Evolutionary conservation across 2,797 vertebrate genomes (phyloP).

Genomic region (Peromyscus aztecus): DNA sequence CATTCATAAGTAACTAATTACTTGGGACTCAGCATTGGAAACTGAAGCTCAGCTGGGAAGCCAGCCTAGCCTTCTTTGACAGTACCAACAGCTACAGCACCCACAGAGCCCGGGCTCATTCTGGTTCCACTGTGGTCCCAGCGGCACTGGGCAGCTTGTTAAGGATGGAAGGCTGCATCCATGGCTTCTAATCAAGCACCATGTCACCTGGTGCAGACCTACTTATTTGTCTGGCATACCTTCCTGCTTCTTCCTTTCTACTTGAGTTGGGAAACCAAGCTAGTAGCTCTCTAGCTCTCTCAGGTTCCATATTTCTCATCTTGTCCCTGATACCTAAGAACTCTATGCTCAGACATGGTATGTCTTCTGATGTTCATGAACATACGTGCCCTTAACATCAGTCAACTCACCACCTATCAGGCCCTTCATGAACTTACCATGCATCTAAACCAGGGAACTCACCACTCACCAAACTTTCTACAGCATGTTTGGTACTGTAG

Average conservation of each 20-base stretch:
- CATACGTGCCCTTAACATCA: background rate
- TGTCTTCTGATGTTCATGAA: background rate
- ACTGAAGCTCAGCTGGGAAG: conserved; percentile 18
- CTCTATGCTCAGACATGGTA: background rate
- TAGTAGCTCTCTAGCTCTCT: background rate
- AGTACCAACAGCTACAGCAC: conserved; percentile 29
- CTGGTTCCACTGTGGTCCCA: background rate
- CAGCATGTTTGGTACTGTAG: background rate
- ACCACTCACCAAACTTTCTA: background rate
- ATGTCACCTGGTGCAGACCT: background rate
- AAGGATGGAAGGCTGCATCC: background rate
- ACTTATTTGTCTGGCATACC: background rate
- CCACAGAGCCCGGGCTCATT: background rate
- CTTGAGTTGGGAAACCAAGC: background rate
- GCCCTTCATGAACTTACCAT: background rate
- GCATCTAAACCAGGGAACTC: background rate
- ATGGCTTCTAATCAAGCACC: background rate
- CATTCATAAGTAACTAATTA: conserved; percentile 19
- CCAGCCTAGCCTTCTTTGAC: conserved; percentile 20
- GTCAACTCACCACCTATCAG: background rate
- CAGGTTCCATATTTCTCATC: background rate
- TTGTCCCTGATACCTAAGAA: background rate
- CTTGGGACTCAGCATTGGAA: conserved; percentile 43
- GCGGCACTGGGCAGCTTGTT: background rate
- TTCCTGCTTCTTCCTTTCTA: background rate